These are phyloP conservation scores for Phanerotoma sp. DNA, from an alignment of 2,888 invertebrate species.

Conservation along the genomic window DNA sequence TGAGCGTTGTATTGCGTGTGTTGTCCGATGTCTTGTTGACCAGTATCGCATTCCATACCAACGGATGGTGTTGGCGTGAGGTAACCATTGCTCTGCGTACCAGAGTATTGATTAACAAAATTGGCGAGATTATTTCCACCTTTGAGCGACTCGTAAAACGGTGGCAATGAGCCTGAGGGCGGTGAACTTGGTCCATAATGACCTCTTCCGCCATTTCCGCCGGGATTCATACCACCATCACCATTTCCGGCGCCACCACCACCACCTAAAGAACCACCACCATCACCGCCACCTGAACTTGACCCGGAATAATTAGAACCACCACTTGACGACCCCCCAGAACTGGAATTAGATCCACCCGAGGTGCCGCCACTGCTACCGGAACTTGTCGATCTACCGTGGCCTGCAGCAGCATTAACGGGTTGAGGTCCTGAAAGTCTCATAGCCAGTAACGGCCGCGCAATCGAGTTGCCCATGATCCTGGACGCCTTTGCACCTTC, in stretches of 20 bases:
- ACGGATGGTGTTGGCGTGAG: constrained; percentile 69
- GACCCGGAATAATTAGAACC: constrained; percentile 9
- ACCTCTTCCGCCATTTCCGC: constrained; percentile 75
- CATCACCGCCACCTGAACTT: constrained; percentile 61
- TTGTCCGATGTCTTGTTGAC: constrained; percentile 63
- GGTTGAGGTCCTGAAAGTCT: constrained; percentile 49
- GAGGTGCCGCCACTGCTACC: constrained; percentile 47
- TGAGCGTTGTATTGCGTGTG: constrained; percentile 52
- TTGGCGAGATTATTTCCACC: constrained; percentile 72
- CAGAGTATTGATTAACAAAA: constrained; percentile 68
- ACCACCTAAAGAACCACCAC: constrained; percentile 62
- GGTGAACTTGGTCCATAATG: constrained; percentile 88
- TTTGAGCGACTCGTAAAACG: constrained; percentile 85
- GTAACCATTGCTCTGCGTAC: constrained; percentile 63
- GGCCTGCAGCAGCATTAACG: constrained; percentile 69
- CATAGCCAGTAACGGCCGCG: constrained; percentile 52
- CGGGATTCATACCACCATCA: constrained; percentile 73
- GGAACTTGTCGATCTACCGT: constrained; percentile 67
- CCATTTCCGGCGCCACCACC: constrained; percentile 66
- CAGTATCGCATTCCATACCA: constrained; percentile 76
- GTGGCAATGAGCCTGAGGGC: constrained; percentile 84
- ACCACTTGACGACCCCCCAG: constrained; percentile 33
- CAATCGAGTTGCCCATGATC: constrained; percentile 51
- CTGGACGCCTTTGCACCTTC: constrained; percentile 57
- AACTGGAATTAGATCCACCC: constrained; percentile 42